These are phyloP conservation scores for Dryas iulia DNA, from an alignment of 1,140 invertebrate species.

Conservation along the genomic window DNA sequence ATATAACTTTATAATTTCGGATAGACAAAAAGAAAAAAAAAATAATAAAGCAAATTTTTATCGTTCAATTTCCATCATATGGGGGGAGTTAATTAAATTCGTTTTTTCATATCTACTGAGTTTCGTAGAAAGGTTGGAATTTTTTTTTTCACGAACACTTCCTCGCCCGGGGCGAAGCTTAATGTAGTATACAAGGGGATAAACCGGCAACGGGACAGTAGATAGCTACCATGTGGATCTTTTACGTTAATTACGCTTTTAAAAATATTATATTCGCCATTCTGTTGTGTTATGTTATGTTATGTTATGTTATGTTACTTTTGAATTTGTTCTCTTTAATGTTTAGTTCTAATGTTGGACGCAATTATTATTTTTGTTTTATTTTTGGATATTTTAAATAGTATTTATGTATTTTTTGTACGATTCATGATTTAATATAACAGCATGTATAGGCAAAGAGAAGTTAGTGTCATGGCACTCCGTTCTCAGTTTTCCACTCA, in stretches of 20 bases:
- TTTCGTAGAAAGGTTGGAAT: slow-evolving; percentile 36
- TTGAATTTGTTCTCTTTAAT: neutral
- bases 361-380: neutral
- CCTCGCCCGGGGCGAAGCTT: slow-evolving; percentile 39
- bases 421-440: no score
- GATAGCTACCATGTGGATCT: slow-evolving; percentile 4
- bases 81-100: slow-evolving; percentile 53
- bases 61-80: slow-evolving; percentile 43
- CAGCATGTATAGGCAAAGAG: no score
- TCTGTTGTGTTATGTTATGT: no score
- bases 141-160: slow-evolving; percentile 50
- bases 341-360: neutral
- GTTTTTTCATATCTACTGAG: slow-evolving; percentile 45
- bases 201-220: slow-evolving; percentile 17
- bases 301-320: neutral
- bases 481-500: no score
- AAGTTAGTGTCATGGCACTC: no score
- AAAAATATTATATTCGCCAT: neutral
- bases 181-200: slow-evolving; percentile 35
- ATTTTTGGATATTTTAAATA: neutral
- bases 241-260: slow-evolving; percentile 13
- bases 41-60: neutral
- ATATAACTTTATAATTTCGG: neutral
- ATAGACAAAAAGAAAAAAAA: neutral
- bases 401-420: no score